Evolutionary conservation across 2,888 invertebrate species (phyloP).

Genomic region (Gymnosoma rotundatum): DNA sequence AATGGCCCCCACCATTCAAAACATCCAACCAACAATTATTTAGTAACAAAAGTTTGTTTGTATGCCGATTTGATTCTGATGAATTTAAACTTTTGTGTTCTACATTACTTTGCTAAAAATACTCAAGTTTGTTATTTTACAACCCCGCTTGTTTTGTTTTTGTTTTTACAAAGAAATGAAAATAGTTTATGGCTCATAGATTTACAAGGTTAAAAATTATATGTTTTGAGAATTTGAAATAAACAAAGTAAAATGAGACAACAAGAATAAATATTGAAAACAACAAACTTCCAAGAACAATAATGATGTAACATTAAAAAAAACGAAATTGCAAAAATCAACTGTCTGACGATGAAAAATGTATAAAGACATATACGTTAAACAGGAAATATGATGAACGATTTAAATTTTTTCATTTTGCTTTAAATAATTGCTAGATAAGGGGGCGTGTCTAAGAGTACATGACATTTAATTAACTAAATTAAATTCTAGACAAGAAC

Average conservation of each 20-base stretch:
- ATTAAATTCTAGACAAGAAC: too few relatives aligned
- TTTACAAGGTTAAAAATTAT: constrained; percentile 64
- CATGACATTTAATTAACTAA: too few relatives aligned
- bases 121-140: background rate
- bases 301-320: background rate
- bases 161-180: background rate
- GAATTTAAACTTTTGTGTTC: constrained; percentile 51
- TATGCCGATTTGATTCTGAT: constrained; percentile 1
- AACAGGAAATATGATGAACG: too few relatives aligned
- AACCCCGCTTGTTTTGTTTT: background rate
- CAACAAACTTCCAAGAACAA: background rate
- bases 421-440: too few relatives aligned
- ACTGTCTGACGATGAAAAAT: constrained; percentile 25
- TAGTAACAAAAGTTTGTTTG: constrained; percentile 12
- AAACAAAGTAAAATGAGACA: background rate
- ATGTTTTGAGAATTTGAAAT: constrained; percentile 28
- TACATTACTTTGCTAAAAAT: constrained; percentile 42
- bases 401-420: too few relatives aligned
- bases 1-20: constrained; percentile 8
- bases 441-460: too few relatives aligned
- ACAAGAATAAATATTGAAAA: constrained; percentile 16
- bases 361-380: background rate
- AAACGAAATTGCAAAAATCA: background rate
- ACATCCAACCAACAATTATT: constrained; percentile 17
- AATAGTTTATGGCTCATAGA: constrained; percentile 52